Conservation (phyloP, 2,888 invertebrate genomes). For the Agrotis segetum region DNA sequence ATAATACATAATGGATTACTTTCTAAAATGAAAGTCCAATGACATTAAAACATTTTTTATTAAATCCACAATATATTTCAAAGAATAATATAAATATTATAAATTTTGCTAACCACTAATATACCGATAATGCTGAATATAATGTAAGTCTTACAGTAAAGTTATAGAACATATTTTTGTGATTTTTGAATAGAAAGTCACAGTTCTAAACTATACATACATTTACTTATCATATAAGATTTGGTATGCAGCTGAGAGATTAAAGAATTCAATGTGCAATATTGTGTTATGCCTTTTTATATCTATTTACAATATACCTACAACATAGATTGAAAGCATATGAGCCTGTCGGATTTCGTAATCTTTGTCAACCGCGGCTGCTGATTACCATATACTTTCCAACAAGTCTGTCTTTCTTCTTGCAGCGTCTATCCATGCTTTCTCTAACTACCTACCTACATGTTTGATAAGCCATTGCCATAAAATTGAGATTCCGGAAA, state of each 20-base stretch:
- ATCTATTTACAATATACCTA: constrained; percentile 45
- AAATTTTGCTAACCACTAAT: constrained; percentile 85
- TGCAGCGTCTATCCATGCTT: constrained; percentile 2
- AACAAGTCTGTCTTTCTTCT: background rate
- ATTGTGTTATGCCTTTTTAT: constrained; percentile 44
- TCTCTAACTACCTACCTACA: background rate
- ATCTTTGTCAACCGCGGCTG: background rate
- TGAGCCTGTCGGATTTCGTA: background rate
- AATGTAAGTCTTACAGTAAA: constrained; percentile 75
- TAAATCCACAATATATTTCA: constrained; percentile 90
- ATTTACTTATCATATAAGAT: constrained; percentile 52
- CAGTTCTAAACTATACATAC: constrained; percentile 57
- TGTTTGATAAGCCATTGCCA: background rate
- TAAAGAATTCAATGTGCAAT: constrained; percentile 53
- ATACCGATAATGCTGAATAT: constrained; percentile 80
- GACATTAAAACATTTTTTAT: constrained; percentile 88
- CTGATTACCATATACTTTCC: background rate
- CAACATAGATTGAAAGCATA: constrained; percentile 12
- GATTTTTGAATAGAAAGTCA: constrained; percentile 72
- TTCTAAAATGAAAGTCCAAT: constrained; percentile 78
- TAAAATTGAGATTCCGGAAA: background rate
- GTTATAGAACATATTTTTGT: constrained; percentile 70
- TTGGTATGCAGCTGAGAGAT: constrained; percentile 59
- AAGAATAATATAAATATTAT: constrained; percentile 90
- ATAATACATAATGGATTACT: too few species aligned